These are phyloP conservation scores for Micronycteris hirsuta DNA, from an alignment of 2,113 vertebrate species.

Conservation along the genomic window DNA sequence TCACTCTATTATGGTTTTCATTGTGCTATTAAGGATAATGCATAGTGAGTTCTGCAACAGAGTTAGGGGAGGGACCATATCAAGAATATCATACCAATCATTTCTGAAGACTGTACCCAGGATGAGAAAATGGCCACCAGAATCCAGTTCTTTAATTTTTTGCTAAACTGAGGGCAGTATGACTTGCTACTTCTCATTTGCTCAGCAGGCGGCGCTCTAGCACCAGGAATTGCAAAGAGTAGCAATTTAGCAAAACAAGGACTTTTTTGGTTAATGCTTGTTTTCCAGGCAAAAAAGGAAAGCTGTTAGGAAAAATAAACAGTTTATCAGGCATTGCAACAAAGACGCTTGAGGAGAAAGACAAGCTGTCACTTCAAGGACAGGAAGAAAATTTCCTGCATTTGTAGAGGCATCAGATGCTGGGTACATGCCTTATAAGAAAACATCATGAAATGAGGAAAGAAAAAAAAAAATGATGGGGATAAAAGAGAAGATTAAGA, in stretches of 20 bases:
- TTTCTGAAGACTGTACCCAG: background rate
- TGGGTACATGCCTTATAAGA: background rate
- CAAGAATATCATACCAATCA: background rate
- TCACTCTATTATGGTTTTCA: background rate
- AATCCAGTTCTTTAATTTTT: too few species aligned
- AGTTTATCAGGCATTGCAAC: slow-evolving; percentile 55
- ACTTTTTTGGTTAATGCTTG: slow-evolving; percentile 50
- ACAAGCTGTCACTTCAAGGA: slow-evolving; percentile 68
- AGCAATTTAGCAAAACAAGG: background rate
- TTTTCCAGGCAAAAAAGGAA: slow-evolving; percentile 61
- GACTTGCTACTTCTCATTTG: background rate
- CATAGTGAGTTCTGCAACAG: background rate
- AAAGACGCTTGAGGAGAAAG: slow-evolving; percentile 58
- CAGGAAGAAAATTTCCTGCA: slow-evolving; percentile 35
- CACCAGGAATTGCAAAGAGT: background rate
- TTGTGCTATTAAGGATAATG: background rate
- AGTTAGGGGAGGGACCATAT: background rate
- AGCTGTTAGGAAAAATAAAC: slow-evolving; percentile 73
- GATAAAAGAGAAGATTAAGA: slow-evolving; percentile 33
- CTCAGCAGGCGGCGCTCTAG: slow-evolving; percentile 60
- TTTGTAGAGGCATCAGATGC: background rate
- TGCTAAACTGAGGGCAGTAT: too few species aligned
- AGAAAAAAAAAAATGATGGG: background rate
- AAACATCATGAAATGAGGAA: background rate
- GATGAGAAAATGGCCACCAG: background rate